phyloP scores from a whole-genome alignment of 2,113 vertebrate species.

The Sula dactylatra region DNA sequence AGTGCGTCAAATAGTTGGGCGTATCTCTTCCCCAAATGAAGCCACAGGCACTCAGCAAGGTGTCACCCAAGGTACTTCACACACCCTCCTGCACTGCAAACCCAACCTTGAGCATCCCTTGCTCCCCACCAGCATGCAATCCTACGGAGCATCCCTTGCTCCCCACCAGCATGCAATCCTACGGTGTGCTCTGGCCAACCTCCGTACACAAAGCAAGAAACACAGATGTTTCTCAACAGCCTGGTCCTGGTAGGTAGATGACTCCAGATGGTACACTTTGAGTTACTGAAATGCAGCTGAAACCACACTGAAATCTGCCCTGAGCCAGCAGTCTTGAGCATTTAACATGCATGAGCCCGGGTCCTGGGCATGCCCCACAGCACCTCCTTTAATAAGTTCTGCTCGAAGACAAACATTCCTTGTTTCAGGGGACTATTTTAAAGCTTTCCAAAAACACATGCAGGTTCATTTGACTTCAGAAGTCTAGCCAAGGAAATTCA shows the following conservation, averaged over 20 bases:
- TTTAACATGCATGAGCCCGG: accelerated
- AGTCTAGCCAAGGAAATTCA: conserved; percentile 1
- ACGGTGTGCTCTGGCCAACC: background rate
- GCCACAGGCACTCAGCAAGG: background rate
- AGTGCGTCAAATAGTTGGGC: accelerated
- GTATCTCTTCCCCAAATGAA: background rate
- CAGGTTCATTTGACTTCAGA: background rate
- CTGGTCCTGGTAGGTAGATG: background rate
- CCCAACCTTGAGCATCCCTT: background rate
- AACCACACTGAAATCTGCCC: background rate
- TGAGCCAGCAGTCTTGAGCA: accelerated
- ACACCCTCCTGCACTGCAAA: background rate
- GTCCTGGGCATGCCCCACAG: background rate
- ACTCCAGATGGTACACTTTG: background rate
- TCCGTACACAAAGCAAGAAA: accelerated
- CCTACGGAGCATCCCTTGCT: accelerated
- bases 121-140: background rate
- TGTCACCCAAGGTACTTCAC: accelerated
- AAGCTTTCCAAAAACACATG: background rate
- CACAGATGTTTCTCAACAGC: background rate
- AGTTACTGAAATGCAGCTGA: background rate
- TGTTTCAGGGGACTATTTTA: background rate
- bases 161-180: background rate
- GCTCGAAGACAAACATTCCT: background rate
- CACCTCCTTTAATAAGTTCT: background rate